Base-by-base conservation (phyloP, 1,140 invertebrate species). In the Helicoverpa zea region DNA sequence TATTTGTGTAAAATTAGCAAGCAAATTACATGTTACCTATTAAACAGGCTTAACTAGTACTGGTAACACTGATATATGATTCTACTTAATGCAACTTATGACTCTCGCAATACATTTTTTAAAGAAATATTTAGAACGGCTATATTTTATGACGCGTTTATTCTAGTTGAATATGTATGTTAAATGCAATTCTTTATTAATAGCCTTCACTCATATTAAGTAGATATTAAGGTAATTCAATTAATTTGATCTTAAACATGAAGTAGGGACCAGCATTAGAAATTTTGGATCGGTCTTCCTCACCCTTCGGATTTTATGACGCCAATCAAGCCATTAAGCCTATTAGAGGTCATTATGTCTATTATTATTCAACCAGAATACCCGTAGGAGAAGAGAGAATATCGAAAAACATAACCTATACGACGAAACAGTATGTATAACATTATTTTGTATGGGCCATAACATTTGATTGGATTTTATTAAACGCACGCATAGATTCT, bases 341-440 rank as follows among this genome's bases (percentile, higher is more conserved):
- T 86, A 89, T 90, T 88, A 90, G 81, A 88, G 83, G 79, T 81
- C 83, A 90, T 90, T 89, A 89, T 82, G 82, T 47, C 81, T 88
- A 84, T 82, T 84, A 87, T 82, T 84, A 87, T 82, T 83, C 76
- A 63, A 79, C 73, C 82, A 84, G 80, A 82, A 77, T 83, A 68
- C 59, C 81, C 70, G 73, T 73, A 81, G 70, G 61, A 82, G 11
- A 23, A 23, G 23, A 23, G 23, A 23, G 23, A 23, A 84, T 83
- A 56, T 79, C 54, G 47, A 30, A 16, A 18, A 51, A 29, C 23
- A 72, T 52, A 70, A 16, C 1, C 49, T 51, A 51, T 70, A 68
- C 12, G 49, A 64, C 11, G 68, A 72, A 72, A 54, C 49, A 54
- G 23, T 72, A 29, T 52, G 35, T 72, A 54, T 47, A 52, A 72